A percentile compares a stretch with the other conserved stretches of the same genome.
Evolutionary conservation across 2,113 vertebrate species (phyloP).

Genomic region (Oryzias melastigma): DNA sequence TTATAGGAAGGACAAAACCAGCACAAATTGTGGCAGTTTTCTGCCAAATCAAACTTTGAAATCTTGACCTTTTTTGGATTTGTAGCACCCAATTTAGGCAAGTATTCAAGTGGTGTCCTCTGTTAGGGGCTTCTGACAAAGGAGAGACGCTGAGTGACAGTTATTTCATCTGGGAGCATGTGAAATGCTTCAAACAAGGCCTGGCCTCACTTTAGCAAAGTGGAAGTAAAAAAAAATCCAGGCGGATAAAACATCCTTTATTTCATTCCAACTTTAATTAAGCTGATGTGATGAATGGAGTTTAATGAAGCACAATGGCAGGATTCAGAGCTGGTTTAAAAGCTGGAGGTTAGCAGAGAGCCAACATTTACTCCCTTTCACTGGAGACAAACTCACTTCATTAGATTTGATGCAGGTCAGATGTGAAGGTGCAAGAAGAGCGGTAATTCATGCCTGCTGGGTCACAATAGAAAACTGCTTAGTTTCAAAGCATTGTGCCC

Average conservation of each 20-base stretch:
- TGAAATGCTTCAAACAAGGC: slow-evolving; percentile 13
- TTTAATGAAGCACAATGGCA: slow-evolving; percentile 44
- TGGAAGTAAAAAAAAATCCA: slow-evolving; percentile 15
- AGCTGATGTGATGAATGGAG: slow-evolving; percentile 23
- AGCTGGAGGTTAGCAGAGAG: slow-evolving; percentile 51
- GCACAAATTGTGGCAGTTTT: background rate
- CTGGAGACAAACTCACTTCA: slow-evolving; percentile 46
- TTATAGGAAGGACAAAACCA: background rate
- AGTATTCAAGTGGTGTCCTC: slow-evolving; percentile 16
- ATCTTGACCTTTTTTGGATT: slow-evolving; percentile 12
- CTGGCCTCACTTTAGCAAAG: slow-evolving; percentile 22
- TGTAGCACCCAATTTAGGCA: slow-evolving; percentile 4
- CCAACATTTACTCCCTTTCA: slow-evolving; percentile 41
- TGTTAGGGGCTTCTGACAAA: slow-evolving; percentile 6
- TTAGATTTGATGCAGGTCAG: slow-evolving; percentile 55
- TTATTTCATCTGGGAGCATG: slow-evolving; percentile 12
- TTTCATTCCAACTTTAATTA: slow-evolving; percentile 21
- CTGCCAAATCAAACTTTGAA: background rate
- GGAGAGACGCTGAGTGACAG: slow-evolving; percentile 3
- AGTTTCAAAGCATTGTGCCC: slow-evolving; percentile 56
- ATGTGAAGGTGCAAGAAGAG: slow-evolving; percentile 57
- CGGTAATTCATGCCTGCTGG: slow-evolving; percentile 71
- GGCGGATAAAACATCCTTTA: slow-evolving; percentile 19
- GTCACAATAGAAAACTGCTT: slow-evolving; percentile 59
- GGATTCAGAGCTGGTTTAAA: slow-evolving; percentile 46